These are phyloP conservation scores for Caenorhabditis wallacei DNA, from an alignment of 2,888 invertebrate species.

Conservation along the genomic window DNA sequence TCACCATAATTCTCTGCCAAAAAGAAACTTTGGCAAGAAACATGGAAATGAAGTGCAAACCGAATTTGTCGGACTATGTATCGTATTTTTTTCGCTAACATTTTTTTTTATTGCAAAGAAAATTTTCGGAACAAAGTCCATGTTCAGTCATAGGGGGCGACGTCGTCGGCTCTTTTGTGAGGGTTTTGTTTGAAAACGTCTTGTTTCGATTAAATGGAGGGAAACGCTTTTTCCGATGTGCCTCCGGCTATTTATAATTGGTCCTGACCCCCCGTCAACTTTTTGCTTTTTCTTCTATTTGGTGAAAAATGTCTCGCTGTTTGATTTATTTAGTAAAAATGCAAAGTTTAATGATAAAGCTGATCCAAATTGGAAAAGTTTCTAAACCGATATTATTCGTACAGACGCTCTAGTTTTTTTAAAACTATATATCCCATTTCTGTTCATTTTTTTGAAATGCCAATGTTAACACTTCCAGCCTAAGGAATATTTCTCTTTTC, in stretches of 20 bases:
- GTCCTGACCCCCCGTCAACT: neutral
- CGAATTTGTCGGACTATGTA: slow-evolving; percentile 24
- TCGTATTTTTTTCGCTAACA: neutral
- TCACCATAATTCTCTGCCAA: slow-evolving; percentile 6
- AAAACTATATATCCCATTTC: no score
- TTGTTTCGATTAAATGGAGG: neutral
- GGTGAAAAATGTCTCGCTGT: neutral
- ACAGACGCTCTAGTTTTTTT: no score
- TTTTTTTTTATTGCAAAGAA: neutral
- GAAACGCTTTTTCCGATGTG: slow-evolving; percentile 20
- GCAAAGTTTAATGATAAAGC: no score
- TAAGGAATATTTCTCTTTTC: neutral
- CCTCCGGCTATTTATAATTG: slow-evolving; percentile 42
- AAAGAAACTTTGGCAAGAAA: neutral
- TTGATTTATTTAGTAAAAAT: no score
- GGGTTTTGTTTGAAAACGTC: neutral
- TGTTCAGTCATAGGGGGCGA: slow-evolving; percentile 5
- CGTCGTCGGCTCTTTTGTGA: neutral
- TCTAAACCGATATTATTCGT: no score
- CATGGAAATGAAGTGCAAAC: slow-evolving; percentile 54
- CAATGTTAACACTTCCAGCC: no score
- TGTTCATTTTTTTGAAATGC: no score
- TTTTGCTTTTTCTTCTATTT: neutral
- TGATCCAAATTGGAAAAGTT: no score
- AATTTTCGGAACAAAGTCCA: slow-evolving; percentile 46